A percentile compares a stretch with the other conserved stretches of the same genome.
phyloP scores from a whole-genome alignment of 2,113 vertebrate species.

The Miniopterus natalensis region DNA sequence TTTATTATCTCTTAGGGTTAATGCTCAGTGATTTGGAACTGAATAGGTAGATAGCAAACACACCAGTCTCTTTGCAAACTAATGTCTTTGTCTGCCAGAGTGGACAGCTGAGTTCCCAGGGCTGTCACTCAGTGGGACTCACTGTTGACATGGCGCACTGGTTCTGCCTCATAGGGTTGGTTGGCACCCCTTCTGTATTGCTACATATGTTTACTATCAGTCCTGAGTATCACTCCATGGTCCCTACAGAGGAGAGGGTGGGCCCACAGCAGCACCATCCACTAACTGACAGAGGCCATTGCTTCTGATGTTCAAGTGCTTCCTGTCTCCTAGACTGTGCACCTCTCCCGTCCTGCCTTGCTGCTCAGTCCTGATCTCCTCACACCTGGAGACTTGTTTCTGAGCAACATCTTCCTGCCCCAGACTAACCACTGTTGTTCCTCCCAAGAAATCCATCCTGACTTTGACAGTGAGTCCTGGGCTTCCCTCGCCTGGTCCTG shows the following conservation, averaged over 20 bases:
- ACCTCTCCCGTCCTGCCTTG: not conserved
- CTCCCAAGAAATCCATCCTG: not conserved
- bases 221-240: not conserved
- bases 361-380: not conserved
- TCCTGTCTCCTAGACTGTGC: not conserved
- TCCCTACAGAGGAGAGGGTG: not conserved
- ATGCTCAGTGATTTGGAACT: not conserved
- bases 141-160: too few species aligned
- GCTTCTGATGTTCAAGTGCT: not conserved
- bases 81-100: not conserved
- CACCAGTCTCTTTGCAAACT: not conserved
- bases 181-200: not conserved
- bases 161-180: rapidly evolving
- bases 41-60: not conserved
- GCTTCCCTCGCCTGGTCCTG: not conserved
- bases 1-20: not conserved
- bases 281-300: not conserved
- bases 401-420: not conserved
- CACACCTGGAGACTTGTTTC: not conserved
- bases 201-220: not conserved
- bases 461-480: not conserved
- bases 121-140: not conserved
- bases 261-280: not conserved
- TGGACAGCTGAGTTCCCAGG: too few species aligned
- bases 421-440: not conserved